Evolutionary conservation across 2,797 vertebrate species (phyloP).

Genomic region (Acrossocheilus fasciatus): DNA sequence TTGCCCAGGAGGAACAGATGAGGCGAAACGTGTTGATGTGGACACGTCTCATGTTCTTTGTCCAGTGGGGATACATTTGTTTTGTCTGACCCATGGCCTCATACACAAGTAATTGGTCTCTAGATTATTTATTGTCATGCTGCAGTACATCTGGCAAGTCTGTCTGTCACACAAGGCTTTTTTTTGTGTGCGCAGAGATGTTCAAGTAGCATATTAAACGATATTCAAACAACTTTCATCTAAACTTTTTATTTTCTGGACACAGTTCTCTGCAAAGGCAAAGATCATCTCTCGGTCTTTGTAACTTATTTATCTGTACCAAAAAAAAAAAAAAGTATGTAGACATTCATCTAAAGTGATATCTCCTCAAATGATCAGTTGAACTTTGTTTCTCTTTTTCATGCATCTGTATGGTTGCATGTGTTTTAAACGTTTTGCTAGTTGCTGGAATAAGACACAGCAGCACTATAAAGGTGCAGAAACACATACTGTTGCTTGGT

Average conservation of each 20-base stretch:
- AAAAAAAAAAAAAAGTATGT: not conserved
- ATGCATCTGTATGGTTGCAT: not conserved
- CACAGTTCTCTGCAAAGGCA: not conserved
- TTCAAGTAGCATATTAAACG: constrained; percentile 31
- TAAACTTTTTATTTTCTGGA: constrained; percentile 13
- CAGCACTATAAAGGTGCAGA: not conserved
- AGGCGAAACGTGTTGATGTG: constrained; percentile 49
- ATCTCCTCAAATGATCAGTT: not conserved
- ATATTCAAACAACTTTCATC: constrained; percentile 13
- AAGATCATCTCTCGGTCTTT: not conserved
- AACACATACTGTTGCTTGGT: not conserved
- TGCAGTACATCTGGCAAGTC: constrained; percentile 59
- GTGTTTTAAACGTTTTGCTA: not conserved
- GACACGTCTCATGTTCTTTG: constrained; percentile 44
- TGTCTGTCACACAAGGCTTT: constrained; percentile 54
- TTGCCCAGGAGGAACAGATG: constrained; percentile 34
- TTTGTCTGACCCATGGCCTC: constrained; percentile 60
- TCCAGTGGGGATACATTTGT: constrained; percentile 51
- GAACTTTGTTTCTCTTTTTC: not conserved
- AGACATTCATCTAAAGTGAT: not conserved
- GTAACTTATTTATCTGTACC: not conserved
- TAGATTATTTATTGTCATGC: constrained; percentile 61
- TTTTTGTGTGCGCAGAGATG: constrained; percentile 7
- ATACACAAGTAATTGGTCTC: constrained; percentile 61
- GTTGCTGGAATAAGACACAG: not conserved